Percentiles rank a stretch among this genome's conserved stretches.
phyloP scores from a whole-genome alignment of 2,888 invertebrate genomes.

The Lapara coniferarum region DNA sequence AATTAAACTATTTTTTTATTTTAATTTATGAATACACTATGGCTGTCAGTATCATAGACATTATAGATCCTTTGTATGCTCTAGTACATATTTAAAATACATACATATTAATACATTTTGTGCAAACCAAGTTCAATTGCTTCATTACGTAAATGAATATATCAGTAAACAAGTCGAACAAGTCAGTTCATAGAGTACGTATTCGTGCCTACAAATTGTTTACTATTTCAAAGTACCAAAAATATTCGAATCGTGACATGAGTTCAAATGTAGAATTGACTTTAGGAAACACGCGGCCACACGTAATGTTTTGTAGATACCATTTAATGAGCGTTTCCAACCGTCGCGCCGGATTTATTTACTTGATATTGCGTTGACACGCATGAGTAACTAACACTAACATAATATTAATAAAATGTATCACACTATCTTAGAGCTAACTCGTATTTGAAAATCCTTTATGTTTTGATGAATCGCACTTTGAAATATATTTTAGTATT shows the following conservation, averaged over 20 bases:
- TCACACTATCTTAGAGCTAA: too few relatives aligned
- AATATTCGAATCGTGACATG: constrained; percentile 28
- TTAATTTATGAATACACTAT: too few relatives aligned
- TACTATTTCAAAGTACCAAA: constrained; percentile 20
- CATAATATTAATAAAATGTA: too few relatives aligned
- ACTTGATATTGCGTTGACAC: background rate
- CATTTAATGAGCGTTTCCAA: background rate
- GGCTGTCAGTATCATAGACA: too few relatives aligned
- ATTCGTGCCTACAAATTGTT: constrained; percentile 12
- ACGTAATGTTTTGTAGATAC: background rate
- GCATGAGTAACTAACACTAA: too few relatives aligned
- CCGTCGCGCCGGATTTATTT: background rate
- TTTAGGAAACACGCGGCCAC: constrained; percentile 9
- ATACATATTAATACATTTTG: background rate
- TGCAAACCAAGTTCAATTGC: background rate
- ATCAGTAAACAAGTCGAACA: constrained; percentile 1
- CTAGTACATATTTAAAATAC: too few relatives aligned
- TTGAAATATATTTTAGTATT: too few relatives aligned
- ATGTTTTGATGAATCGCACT: too few relatives aligned
- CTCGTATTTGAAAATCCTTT: too few relatives aligned
- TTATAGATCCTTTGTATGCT: too few relatives aligned
- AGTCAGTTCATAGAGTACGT: background rate
- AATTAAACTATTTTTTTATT: too few relatives aligned
- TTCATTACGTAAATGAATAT: background rate
- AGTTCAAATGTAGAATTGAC: constrained; percentile 14